Percentiles rank a stretch among this genome's conserved stretches.
Conservation (phyloP, 2,113 vertebrate genomes). For the Opisthocomus hoazin region DNA sequence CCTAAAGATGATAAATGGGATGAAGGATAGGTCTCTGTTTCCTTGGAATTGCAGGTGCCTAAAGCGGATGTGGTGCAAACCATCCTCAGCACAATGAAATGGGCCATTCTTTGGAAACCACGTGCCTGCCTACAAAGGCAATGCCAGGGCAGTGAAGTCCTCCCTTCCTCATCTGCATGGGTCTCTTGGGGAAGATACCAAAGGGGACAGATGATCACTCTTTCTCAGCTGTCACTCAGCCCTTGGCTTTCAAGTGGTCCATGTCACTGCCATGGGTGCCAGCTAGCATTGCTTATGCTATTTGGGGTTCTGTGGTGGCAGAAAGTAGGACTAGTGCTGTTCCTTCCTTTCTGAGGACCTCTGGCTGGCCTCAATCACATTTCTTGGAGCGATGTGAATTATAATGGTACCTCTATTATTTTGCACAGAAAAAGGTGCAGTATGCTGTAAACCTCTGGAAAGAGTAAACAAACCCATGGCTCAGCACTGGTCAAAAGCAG, state of each 20-base stretch:
- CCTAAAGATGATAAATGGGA: no score
- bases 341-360: not conserved
- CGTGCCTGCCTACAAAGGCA: not conserved
- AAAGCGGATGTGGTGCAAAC: fast-evolving
- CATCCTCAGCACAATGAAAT: not conserved
- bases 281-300: not conserved
- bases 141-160: not conserved
- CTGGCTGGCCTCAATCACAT: not conserved
- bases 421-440: not conserved
- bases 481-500: not conserved
- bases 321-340: not conserved
- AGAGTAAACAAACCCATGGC: not conserved
- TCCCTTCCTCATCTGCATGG: not conserved
- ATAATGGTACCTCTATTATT: not conserved
- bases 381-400: not conserved
- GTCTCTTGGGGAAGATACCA: not conserved
- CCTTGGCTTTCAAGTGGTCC: not conserved
- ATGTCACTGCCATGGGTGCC: not conserved
- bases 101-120: not conserved
- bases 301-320: not conserved
- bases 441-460: not conserved
- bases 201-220: not conserved
- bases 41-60: not conserved
- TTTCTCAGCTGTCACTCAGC: not conserved
- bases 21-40: not conserved